Evolutionary conservation across 2,888 invertebrate genomes (phyloP), one percentile per base, ranked within the genome.

Genomic region (Drosophila vallismaia): DNA sequence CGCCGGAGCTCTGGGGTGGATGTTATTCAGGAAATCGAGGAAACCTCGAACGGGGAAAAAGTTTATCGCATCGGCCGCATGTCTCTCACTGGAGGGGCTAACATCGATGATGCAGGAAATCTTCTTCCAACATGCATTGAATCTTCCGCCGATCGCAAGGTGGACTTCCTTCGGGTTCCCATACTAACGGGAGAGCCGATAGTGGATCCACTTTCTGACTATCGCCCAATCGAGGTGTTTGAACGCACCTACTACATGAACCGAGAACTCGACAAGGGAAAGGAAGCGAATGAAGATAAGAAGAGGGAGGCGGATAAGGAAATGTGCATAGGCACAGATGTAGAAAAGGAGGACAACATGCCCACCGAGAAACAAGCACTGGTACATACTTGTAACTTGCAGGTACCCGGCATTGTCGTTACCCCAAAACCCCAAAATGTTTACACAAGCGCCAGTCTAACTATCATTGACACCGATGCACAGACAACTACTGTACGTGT

Each of bases 401-500:
- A 91, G 87, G 89, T 92, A 85, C 91, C 91, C 69, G 85, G 82
- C 74, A 79, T 88, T 74, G 81, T 87, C 64, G 86, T 88, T 14
- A 83, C 88, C 70, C 88, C 82, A 57, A 72, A 86, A 62, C 68
- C 82, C 88, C 82, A 86, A 86, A 82, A 91, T 79, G 89, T 92
- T 33, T 92, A 92, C 73, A 86, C 85, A 74, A 91, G 91, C 92
- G 94, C 94, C 91, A 93, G 93, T 92, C 92, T 94, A 91, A 94
- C 94, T 91, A 94, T 94, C 90, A 94, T 94, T 92, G 94, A 94
- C 91, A 93, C 93, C 78, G 94, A 94, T 90, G 78, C 79, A 60
- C 82, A 84, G 59, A 68, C 71, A 52, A 86, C 84, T 51, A 84
- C 87, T 58, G 91, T 92, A 89, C 79, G 89, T 88, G 58, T 66